Conservation (phyloP, 2,888 invertebrate genomes). For the Chrysolina oricalcia region DNA sequence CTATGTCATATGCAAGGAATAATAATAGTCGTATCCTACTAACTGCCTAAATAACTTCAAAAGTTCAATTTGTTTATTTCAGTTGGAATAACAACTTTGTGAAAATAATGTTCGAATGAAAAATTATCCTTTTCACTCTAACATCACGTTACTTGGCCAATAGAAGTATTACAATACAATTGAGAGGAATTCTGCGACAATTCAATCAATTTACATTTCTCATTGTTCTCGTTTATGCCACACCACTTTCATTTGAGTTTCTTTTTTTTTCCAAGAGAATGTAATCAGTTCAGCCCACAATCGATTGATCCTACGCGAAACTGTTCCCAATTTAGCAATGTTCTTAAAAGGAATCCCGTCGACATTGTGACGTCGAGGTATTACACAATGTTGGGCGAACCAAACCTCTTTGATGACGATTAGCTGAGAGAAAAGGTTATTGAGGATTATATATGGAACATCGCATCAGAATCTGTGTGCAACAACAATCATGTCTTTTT, state of each 20-base stretch:
- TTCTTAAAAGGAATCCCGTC: slow-evolving; percentile 33
- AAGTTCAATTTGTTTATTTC: no score
- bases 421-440: background rate
- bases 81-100: no score
- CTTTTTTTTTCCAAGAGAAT: slow-evolving; percentile 8
- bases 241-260: slow-evolving; percentile 3
- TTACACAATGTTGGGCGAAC: background rate
- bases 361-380: slow-evolving; percentile 27
- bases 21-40: no score
- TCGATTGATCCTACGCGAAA: background rate
- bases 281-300: slow-evolving; percentile 32
- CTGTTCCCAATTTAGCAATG: slow-evolving; percentile 18
- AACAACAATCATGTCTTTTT: no score
- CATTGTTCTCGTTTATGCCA: slow-evolving; percentile 26
- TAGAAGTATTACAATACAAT: background rate
- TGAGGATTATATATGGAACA: no score
- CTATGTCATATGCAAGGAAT: no score
- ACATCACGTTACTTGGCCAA: no score
- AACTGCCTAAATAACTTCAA: no score
- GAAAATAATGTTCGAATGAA: no score
- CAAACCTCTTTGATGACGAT: background rate
- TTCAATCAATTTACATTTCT: background rate
- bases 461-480: no score
- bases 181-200: background rate
- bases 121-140: no score